These are phyloP conservation scores for Gorsachius goisagi DNA, from an alignment of 2,113 vertebrate genomes.

Conservation along the genomic window DNA sequence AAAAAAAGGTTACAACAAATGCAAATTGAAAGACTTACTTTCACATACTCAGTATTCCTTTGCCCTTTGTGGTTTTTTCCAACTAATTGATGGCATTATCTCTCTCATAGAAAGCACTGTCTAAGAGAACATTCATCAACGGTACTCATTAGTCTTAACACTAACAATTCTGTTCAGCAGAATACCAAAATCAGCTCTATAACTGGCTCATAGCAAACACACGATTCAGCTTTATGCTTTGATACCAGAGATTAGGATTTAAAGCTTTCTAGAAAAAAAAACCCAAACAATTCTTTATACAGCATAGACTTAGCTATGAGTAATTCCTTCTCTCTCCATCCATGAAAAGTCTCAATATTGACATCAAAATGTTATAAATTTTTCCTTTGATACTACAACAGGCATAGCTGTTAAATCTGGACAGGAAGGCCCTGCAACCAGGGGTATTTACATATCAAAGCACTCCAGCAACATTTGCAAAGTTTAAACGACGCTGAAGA, in stretches of 20 bases:
- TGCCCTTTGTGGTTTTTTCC: conserved; percentile 71
- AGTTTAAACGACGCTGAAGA: not conserved
- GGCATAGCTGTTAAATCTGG: not conserved
- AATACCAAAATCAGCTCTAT: conserved; percentile 64
- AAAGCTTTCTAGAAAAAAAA: not conserved
- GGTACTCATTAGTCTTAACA: conserved; percentile 72
- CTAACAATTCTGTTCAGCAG: conserved; percentile 64
- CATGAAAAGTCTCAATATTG: not conserved
- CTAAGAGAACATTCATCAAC: conserved; percentile 69
- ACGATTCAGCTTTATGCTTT: conserved; percentile 4
- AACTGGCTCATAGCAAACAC: conserved; percentile 43
- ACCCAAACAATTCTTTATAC: not conserved
- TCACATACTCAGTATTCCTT: conserved; percentile 62
- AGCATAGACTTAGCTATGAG: not conserved
- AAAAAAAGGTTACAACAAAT: conserved; percentile 68
- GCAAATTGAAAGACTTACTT: conserved; percentile 73
- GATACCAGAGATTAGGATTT: conserved; percentile 18
- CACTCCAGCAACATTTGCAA: not conserved
- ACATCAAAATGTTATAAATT: not conserved
- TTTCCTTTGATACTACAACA: not conserved
- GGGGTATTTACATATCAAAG: not conserved
- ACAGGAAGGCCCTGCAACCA: not conserved
- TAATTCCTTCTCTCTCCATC: conserved; percentile 9
- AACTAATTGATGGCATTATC: conserved; percentile 76
- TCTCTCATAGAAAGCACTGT: conserved; percentile 64